phyloP scores from a whole-genome alignment of 2,888 invertebrate genomes.

The Nemoura dubitans region DNA sequence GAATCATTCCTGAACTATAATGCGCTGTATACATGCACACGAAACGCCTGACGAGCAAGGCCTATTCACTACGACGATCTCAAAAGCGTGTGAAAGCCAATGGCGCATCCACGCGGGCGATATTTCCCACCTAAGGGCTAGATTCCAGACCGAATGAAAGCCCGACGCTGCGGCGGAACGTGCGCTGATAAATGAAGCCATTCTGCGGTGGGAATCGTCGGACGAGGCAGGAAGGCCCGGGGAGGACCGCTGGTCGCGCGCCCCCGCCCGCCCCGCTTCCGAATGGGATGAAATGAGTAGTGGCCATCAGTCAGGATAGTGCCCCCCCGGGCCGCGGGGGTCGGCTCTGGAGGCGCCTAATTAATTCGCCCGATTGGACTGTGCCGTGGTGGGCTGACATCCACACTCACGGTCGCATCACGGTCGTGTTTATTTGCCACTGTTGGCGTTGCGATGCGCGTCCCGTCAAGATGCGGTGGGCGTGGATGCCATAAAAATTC shows the following conservation, averaged over 20 bases:
- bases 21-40: background rate
- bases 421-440: slow-evolving; percentile 15
- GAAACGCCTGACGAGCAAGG: background rate
- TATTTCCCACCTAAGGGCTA: background rate
- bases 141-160: background rate
- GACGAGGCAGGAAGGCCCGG: background rate
- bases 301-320: slow-evolving; percentile 7
- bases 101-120: background rate
- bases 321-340: background rate
- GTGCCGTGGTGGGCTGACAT: background rate
- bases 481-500: background rate
- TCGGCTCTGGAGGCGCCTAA: slow-evolving; percentile 4
- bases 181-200: background rate
- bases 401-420: slow-evolving; percentile 22
- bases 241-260: background rate
- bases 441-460: background rate
- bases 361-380: slow-evolving; percentile 19
- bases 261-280: no score
- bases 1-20: background rate
- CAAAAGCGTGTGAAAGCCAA: background rate
- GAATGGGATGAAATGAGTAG: slow-evolving; percentile 14
- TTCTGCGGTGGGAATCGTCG: background rate
- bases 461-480: background rate
- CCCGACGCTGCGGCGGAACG: background rate
- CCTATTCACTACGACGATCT: background rate